phyloP scores from a whole-genome alignment of 2,797 vertebrate species.

The Masticophis lateralis region DNA sequence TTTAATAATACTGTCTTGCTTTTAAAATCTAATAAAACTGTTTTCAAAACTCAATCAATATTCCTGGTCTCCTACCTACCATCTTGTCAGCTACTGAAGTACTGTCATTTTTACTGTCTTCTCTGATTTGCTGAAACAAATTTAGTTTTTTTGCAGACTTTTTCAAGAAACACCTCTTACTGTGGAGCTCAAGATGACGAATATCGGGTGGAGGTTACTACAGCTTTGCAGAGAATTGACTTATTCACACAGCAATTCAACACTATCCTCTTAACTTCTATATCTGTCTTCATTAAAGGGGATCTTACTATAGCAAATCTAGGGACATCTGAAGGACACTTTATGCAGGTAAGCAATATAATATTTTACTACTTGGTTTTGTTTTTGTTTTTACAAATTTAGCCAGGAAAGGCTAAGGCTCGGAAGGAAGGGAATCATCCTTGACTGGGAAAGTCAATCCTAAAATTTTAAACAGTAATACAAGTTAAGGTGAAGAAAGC shows the following conservation, averaged over 20 bases:
- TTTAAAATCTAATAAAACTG: not conserved
- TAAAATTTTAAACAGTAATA: not conserved
- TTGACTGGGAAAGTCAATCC: constrained; percentile 27
- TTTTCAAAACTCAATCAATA: not conserved
- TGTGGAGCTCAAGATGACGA: constrained; percentile 86
- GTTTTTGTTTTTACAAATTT: not conserved
- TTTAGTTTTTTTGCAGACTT: constrained; percentile 79
- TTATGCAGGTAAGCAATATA: constrained; percentile 84
- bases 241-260: constrained; percentile 88
- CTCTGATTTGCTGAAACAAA: constrained; percentile 36
- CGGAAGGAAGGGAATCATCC: not conserved
- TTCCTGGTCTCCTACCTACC: constrained; percentile 7
- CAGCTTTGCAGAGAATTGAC: constrained; percentile 86
- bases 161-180: constrained; percentile 80
- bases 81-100: not conserved
- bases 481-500: not conserved
- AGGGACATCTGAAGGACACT: constrained; percentile 86
- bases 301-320: constrained; percentile 87
- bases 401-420: not conserved
- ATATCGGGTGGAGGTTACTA: constrained; percentile 89
- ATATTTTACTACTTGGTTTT: not conserved
- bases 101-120: not conserved
- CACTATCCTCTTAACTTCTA: constrained; percentile 86
- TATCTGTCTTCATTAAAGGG: constrained; percentile 82
- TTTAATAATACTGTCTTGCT: not conserved